Conservation (phyloP, 2,113 vertebrate genomes). For the Chaetodon auriga region DNA sequence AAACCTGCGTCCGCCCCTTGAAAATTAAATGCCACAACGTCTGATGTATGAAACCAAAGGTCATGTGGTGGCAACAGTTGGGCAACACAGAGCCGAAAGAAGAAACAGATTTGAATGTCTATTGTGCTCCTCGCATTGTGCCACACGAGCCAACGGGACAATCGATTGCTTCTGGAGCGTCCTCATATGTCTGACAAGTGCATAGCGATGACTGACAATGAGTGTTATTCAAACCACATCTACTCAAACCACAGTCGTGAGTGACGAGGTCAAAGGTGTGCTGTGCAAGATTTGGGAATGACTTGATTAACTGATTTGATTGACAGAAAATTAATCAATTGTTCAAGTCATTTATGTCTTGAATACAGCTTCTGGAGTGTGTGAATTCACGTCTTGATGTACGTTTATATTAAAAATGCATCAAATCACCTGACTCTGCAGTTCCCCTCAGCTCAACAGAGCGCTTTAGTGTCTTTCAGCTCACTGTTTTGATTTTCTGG, state of each 20-base stretch:
- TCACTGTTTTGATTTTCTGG: not conserved
- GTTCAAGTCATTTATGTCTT: not conserved
- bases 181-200: not conserved
- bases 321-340: too few species aligned
- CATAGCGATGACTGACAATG: not conserved
- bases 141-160: not conserved
- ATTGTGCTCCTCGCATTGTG: not conserved
- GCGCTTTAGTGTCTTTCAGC: not conserved
- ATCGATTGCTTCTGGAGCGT: not conserved
- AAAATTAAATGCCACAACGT: not conserved
- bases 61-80: conserved; percentile 7
- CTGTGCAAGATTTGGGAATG: not conserved
- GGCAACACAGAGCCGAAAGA: not conserved
- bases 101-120: not conserved
- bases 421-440: not conserved
- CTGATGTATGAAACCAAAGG: conserved; percentile 24
- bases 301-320: too few species aligned
- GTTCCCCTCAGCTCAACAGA: not conserved
- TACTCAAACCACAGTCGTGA: not conserved
- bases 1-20: not conserved
- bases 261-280: not conserved
- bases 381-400: not conserved
- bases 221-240: not conserved
- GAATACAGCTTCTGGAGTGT: not conserved
- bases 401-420: too few species aligned